Base-by-base conservation (phyloP, 2,113 vertebrate species). In the Brachyistius frenatus region DNA sequence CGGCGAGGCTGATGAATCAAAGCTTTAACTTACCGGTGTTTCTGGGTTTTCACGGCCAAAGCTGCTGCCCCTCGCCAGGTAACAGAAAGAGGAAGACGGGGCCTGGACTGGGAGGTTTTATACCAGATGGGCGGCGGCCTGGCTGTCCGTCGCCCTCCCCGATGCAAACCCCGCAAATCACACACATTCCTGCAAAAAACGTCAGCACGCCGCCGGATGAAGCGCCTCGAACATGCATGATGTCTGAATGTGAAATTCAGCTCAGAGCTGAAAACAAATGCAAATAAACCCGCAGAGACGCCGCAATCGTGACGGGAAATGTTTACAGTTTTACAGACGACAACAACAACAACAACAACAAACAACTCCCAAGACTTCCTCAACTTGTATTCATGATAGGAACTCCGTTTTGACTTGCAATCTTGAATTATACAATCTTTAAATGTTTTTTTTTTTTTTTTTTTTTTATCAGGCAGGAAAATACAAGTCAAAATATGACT, bases 1-100 rank as follows among this genome's bases (percentile, higher is more conserved):
- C 3, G 2, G 1, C 0, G 2, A 0, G 2, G 3, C 0, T 5
- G 0, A 11, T 1, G 8, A 78, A 73, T n/a, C 30, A 41, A 16
- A 68, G 53, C 30, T 16, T 23, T 0, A 36, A 88, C 94, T 91
- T 81, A 95, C 95, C 94, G 93, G 92, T 89, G 86, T 94, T 94
- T 90, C 71, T 83, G 63, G 85, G 84, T 92, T 86, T 77, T 88
- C 85, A 89, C 88, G 88, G 91, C 93, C 86, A 85, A 92, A 85
- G 89, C 91, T 91, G 91, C 91, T 95, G 90, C 94, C 94, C 95
- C 94, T 92, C 67, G 87, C 93, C 94, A 95, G 95, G 95, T 95
- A 94, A 95, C 94, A 94, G 94, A 95, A 95, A 95, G 92, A 95
- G 95, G 83, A 81, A 86, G 94, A 88, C n/a, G 14, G 23, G 62